Conservation (phyloP, 2,113 vertebrate genomes). For the Riparia riparia region DNA sequence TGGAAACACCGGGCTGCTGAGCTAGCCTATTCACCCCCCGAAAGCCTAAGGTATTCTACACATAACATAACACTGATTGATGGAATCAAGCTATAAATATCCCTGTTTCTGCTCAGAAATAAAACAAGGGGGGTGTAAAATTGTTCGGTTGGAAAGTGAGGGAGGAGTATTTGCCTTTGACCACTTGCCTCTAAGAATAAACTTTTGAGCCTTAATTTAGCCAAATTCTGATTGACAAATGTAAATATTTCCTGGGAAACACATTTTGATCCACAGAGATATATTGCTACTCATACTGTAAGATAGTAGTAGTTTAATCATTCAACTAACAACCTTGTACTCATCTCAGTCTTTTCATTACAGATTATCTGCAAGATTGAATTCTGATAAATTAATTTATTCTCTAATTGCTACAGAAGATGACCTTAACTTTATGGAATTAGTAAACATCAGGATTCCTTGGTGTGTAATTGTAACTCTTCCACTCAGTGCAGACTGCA, state of each 20-base stretch:
- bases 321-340: neutral
- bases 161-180: neutral
- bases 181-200: neutral
- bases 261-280: neutral
- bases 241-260: neutral
- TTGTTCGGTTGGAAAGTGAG: neutral
- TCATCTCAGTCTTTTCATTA: neutral
- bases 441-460: conserved; percentile 6
- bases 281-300: neutral
- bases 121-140: neutral
- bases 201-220: neutral
- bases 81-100: neutral
- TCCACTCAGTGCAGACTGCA: neutral
- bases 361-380: neutral
- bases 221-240: neutral
- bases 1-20: too few relatives aligned
- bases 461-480: neutral
- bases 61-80: neutral
- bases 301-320: neutral
- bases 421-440: conserved; percentile 4
- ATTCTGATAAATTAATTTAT: neutral
- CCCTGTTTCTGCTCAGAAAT: neutral
- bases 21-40: too few relatives aligned
- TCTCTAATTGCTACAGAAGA: neutral
- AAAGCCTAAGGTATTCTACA: too few relatives aligned